Evolutionary conservation across 2,888 invertebrate genomes (phyloP), one percentile per base, ranked within the genome.

Genomic region (Diarsia dahlii): DNA sequence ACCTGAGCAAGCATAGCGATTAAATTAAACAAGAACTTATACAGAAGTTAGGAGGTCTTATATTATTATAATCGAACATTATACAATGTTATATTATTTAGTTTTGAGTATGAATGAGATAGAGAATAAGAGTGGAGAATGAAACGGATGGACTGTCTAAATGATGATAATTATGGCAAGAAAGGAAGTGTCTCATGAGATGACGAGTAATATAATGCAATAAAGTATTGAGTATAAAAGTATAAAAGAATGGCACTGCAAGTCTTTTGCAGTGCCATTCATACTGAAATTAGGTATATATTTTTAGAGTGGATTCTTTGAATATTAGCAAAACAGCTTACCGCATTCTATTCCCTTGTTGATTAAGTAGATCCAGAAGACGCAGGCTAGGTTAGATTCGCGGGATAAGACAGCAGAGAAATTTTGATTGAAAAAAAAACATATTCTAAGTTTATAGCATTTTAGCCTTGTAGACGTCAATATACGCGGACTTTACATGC

Each of bases 1-100:
- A 73, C 54, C 9, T 34, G 45, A 50, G 56, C 39, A 52, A 50
- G 48, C 48, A 56, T 45, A 20, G 34, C n/a, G 60, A 66, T 83
- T 72, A 46, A 77, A 78, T 82, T 82, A 67, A 82, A 82, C 72
- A 63, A 73, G 66, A 23, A 66, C 71, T 62, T 62, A 39, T 23
- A 66, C 28, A 65, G 60, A n/a, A 71, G 9, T 6, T 34, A 66
- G 18, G 8, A 65, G 34, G 39, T 62, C 28, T 23, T 8, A 70
- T 66, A 56, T 65, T 34, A 54, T 80, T 60, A 54, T 48, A 50
- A 58, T 60, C n/a, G 28, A 58, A 45, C 12, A 5, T 60, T 45
- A 23, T 28, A 20, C 13, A 39, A 39, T 10, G n/a, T n/a, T 15
- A 56, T 39, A 28, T 28, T 28, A 28, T 28, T 28, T 28, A 28